A percentile compares a stretch with the other conserved stretches of the same genome.
Evolutionary conservation across 1,140 invertebrate genomes (phyloP).

Genomic region (Microplitis demolitor): DNA sequence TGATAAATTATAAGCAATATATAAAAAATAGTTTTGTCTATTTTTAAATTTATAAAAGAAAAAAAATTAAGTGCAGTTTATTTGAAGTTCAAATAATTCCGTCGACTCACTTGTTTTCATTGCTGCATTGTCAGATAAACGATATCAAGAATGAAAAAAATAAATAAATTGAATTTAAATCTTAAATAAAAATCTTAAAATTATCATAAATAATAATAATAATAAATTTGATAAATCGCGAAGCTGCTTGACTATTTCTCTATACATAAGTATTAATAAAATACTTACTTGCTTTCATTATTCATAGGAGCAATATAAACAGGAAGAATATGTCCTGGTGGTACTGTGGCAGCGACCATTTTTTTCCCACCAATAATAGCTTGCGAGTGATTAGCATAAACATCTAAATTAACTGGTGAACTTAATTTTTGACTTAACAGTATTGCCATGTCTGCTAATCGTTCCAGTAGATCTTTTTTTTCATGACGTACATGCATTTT

Average conservation of each 20-base stretch:
- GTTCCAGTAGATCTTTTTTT: conserved; percentile 84
- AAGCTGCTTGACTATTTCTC: conserved; percentile 9
- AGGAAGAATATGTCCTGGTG: conserved; percentile 68
- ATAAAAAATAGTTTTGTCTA: neutral
- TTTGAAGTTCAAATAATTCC: conserved; percentile 8
- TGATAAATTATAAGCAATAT: neutral
- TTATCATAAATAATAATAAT: neutral
- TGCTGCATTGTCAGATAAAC: conserved; percentile 40
- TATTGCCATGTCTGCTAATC: conserved; percentile 77
- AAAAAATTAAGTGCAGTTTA: conserved; percentile 9
- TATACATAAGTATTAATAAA: conserved; percentile 27
- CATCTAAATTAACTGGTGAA: conserved; percentile 73
- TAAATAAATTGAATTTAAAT: conserved; percentile 7
- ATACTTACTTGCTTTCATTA: conserved; percentile 73
- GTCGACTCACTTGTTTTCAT: conserved; percentile 47
- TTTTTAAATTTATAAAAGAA: conserved; percentile 22
- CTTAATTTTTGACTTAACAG: conserved; percentile 79
- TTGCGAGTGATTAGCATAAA: conserved; percentile 72
- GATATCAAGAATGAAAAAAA: conserved; percentile 1
- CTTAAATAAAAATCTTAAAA: neutral
- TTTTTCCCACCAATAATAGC: conserved; percentile 80
- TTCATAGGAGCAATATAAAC: conserved; percentile 77
- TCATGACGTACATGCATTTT: conserved; percentile 89
- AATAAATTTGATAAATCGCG: neutral
- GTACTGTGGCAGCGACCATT: conserved; percentile 67